Base-by-base conservation (phyloP, 2,888 invertebrate genomes). In the Callyntrura guangdongensis region DNA sequence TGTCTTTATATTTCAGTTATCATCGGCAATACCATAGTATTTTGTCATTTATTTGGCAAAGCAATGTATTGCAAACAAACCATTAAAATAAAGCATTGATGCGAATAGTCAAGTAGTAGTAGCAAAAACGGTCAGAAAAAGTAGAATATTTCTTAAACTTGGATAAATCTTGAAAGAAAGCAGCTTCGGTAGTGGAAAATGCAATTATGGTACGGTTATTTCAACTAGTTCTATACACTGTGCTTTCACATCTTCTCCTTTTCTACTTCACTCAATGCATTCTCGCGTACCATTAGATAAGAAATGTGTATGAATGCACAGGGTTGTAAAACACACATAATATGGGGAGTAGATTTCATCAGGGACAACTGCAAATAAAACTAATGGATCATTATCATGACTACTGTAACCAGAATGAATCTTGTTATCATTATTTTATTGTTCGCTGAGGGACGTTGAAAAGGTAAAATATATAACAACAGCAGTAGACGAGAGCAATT, bases 1-100 rank as follows among this genome's bases (percentile, higher is more conserved):
- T 87, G 67, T 81, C 69, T 81, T 79, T 67, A 67, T 64, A 56
- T 69, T 81, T 87, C 69, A 87, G 53, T 87, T 36, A 81, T 77
- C 81, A 79, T n/a, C 49, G 47, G 12, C 27, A 47, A 36, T 59
- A 47, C 27, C 20, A 9, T n/a, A 61, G 45, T 2, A 36, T 79
- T 86, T 6, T 61, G 36, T 67, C 47, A 83, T n/a, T 59, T 36
- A 8, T 77, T 11, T 49, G 17, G 59, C 25, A 56, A n/a, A 77
- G 20, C 47, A 47, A 20, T 27, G 72, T 74, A 27, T 74, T 77
- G 77, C 59, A 81, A 87, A 81, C 77, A 87, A 79, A 87, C 87
- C 87, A 87, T 87, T 87, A 87, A 87, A 87, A 87, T 69, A 47
- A 69, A 14, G 27, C 87, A 81, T 22, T 69, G 81, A 87, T 87